Conservation (phyloP, 2,888 invertebrate genomes). For the Tachina fera region DNA sequence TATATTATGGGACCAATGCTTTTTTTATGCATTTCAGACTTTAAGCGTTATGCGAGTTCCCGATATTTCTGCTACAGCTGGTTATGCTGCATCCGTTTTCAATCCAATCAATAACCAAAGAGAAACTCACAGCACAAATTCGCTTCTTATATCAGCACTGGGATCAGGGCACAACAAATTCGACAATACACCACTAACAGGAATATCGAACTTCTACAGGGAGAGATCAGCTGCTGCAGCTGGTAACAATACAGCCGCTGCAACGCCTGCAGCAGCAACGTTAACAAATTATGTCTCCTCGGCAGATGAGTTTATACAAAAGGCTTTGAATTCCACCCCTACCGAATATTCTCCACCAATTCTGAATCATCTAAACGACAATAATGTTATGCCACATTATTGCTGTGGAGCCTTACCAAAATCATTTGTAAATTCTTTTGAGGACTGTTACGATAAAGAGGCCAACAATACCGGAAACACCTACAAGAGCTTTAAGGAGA, state of each 20-base stretch:
- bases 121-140: slow-evolving; percentile 62
- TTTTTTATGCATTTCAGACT: slow-evolving; percentile 50
- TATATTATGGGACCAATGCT: neutral
- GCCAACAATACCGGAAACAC: slow-evolving; percentile 64
- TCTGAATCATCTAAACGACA: slow-evolving; percentile 55
- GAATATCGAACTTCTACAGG: slow-evolving; percentile 48
- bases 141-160: slow-evolving; percentile 53
- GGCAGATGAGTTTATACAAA: slow-evolving; percentile 72
- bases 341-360: slow-evolving; percentile 66
- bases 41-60: slow-evolving; percentile 73
- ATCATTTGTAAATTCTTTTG: slow-evolving; percentile 48
- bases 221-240: slow-evolving; percentile 33
- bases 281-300: slow-evolving; percentile 63
- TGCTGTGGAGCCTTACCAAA: slow-evolving; percentile 66
- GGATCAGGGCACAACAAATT: slow-evolving; percentile 65
- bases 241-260: slow-evolving; percentile 15
- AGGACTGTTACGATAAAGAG: slow-evolving; percentile 64
- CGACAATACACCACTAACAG: slow-evolving; percentile 51
- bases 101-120: slow-evolving; percentile 59
- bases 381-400: slow-evolving; percentile 60
- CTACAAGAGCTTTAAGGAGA: slow-evolving; percentile 71
- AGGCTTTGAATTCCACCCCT: slow-evolving; percentile 69
- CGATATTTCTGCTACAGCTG: slow-evolving; percentile 72
- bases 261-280: slow-evolving; percentile 35
- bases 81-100: slow-evolving; percentile 71